Evolutionary conservation across 2,113 vertebrate species (phyloP), one percentile per base, ranked within the genome.

Genomic region (Myotis brandtii): DNA sequence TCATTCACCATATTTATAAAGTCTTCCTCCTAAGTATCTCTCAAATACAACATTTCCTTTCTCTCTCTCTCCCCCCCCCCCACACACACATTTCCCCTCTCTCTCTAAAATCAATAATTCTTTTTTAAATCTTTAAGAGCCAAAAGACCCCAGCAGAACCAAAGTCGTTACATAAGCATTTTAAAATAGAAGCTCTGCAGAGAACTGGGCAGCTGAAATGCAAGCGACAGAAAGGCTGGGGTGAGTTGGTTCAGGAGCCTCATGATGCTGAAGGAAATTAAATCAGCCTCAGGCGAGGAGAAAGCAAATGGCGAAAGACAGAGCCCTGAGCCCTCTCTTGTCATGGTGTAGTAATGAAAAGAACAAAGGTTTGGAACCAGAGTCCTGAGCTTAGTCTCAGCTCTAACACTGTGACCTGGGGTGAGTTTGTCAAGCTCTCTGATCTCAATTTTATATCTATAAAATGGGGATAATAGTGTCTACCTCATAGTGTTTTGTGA

Each of bases 381-480:
- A n/a, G 25, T 66, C 80, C n/a, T 67, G 13, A 30, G 43, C 20
- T 86, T 82, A 54, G 62, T 86, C 34, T 93, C 62, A 20, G 48
- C 54, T 91, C 10, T 88, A 52, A 91, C 32, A 48, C 18, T 93
- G 14, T 87, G 59, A 43, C 20, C 50, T 70, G 64, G 32, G 84
- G n/a, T 80, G 62, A 95, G 48, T n/a, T 89, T 92, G 32, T 34
- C 66, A 85, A 89, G 40, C 18, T 37, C 43, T 93, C 34, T 83
- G 59, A 72, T 64, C 66, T 89, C 56, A 88, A 48, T 69, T 80
- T 77, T 80, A 11, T 69, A 21, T 52, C n/a, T 84, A 54, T 64
- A 52, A 86, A 52, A 64, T 82, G 27, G 17, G 6, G 21, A 66
- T 43, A 81, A 34, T 11, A 50, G 3, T 59, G 10, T 43, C 34